Conservation (phyloP, 30 jellyfish, hydroid and myxozoan species). For the Aurelia coerulea region DNA sequence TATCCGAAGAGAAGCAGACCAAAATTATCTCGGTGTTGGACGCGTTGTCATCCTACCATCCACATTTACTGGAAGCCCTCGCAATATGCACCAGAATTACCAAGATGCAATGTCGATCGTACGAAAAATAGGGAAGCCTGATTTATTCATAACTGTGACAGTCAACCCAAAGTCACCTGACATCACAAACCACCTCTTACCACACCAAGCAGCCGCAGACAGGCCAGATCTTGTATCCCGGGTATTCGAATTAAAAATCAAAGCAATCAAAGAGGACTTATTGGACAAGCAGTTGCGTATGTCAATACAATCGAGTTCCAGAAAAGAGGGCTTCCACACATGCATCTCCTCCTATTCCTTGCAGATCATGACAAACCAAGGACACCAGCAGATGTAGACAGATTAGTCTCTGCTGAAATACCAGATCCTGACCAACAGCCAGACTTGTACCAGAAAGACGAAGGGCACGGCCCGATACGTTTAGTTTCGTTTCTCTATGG, state of each 20-base stretch:
- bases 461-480: too few species aligned
- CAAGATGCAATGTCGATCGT: constrained; percentile 54
- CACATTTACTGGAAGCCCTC: constrained; percentile 24
- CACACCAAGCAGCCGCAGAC: background rate
- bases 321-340: constrained; percentile 40
- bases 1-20: background rate
- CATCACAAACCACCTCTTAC: constrained; percentile 3
- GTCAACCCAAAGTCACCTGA: background rate
- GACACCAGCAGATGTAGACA: background rate
- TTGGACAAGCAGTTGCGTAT: constrained; percentile 39
- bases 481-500: too few species aligned
- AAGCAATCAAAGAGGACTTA: constrained; percentile 15
- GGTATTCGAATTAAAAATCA: constrained; percentile 36
- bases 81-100: constrained; percentile 43
- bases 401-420: constrained; percentile 9
- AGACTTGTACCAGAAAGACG: too few species aligned
- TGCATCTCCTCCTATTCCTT: background rate
- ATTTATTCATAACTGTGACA: background rate
- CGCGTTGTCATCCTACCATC: constrained; percentile 57
- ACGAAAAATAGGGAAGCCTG: background rate
- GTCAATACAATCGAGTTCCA: constrained; percentile 53
- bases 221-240: constrained; percentile 52
- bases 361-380: background rate
- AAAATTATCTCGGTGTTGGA: constrained; percentile 10
- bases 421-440: constrained; percentile 1